A percentile compares a stretch with the other conserved stretches of the same genome.
phyloP scores from a whole-genome alignment of 1,140 invertebrate genomes.

The Rhyzopertha dominica region DNA sequence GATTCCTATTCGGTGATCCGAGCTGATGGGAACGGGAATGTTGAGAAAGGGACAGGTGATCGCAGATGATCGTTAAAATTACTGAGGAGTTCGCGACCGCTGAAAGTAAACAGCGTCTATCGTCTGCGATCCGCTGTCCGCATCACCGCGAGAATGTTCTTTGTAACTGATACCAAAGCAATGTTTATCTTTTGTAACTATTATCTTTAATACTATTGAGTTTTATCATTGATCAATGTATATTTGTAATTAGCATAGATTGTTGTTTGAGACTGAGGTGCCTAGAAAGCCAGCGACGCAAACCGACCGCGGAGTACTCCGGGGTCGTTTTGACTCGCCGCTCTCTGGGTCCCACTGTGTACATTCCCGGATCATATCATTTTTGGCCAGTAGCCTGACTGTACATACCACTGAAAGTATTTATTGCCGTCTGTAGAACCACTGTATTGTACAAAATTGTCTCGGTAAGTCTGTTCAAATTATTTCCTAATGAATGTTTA shows the following conservation, averaged over 20 bases:
- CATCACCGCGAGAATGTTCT: slow-evolving; percentile 40
- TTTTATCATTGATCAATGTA: slow-evolving; percentile 37
- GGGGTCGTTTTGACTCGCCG: slow-evolving; percentile 1
- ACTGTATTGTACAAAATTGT: slow-evolving; percentile 26
- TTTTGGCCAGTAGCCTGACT: slow-evolving; percentile 42
- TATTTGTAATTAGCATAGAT: slow-evolving; percentile 39
- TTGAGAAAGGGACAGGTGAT: too few relatives aligned
- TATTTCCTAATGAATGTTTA: slow-evolving; percentile 20
- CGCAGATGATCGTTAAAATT: too few relatives aligned
- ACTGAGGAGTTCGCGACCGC: too few relatives aligned
- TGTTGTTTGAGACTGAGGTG: slow-evolving; percentile 42
- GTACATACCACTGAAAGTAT: slow-evolving; percentile 38
- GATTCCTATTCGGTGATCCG: too few relatives aligned
- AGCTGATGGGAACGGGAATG: too few relatives aligned
- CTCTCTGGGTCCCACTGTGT: slow-evolving; percentile 30
- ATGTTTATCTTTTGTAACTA: slow-evolving; percentile 42
- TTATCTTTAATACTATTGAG: slow-evolving; percentile 34
- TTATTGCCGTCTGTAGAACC: slow-evolving; percentile 30
- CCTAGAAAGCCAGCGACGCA: slow-evolving; percentile 9
- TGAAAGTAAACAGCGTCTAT: too few relatives aligned
- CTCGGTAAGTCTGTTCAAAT: slow-evolving; percentile 11
- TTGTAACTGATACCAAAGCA: slow-evolving; percentile 48
- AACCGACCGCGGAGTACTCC: neutral
- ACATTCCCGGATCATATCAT: slow-evolving; percentile 46
- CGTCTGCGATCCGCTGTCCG: too few relatives aligned